A percentile compares a stretch with the other conserved stretches of the same genome.
phyloP scores from a whole-genome alignment of 2,113 vertebrate genomes.

The Macrotus californicus region DNA sequence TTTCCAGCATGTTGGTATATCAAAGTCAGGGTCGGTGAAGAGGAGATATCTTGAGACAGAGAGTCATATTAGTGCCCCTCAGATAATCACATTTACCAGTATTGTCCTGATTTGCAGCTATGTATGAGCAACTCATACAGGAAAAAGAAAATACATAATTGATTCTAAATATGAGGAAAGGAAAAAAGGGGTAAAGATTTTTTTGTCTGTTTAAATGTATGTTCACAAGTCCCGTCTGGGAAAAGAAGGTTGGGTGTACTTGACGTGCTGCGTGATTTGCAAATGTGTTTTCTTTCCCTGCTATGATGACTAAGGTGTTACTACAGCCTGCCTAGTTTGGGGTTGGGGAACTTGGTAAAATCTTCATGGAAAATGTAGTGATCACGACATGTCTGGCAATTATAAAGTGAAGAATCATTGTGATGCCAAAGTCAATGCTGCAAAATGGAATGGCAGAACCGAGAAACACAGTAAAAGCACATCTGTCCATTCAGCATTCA shows the following conservation, averaged over 20 bases:
- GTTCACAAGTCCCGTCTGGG: not conserved
- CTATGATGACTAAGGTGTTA: constrained; percentile 28
- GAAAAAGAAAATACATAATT: not conserved
- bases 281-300: not conserved
- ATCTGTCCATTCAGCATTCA: not conserved
- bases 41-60: not conserved
- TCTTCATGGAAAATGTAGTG: not conserved
- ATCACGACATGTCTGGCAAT: not conserved
- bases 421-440: not conserved
- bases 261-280: not conserved
- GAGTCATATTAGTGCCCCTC: too few relatives aligned
- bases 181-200: not conserved
- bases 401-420: not conserved
- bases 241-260: not conserved
- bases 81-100: not conserved
- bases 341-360: not conserved
- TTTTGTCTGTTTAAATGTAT: constrained; percentile 31
- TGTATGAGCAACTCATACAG: not conserved
- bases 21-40: not conserved
- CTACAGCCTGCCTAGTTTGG: not conserved
- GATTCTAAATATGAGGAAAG: constrained; percentile 26
- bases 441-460: not conserved
- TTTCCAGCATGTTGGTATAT: not conserved
- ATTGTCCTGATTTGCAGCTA: not conserved
- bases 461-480: not conserved